A percentile compares a stretch with the other conserved stretches of the same genome.
Conservation (phyloP, 2,797 vertebrate species). For the Tapera naevia region DNA sequence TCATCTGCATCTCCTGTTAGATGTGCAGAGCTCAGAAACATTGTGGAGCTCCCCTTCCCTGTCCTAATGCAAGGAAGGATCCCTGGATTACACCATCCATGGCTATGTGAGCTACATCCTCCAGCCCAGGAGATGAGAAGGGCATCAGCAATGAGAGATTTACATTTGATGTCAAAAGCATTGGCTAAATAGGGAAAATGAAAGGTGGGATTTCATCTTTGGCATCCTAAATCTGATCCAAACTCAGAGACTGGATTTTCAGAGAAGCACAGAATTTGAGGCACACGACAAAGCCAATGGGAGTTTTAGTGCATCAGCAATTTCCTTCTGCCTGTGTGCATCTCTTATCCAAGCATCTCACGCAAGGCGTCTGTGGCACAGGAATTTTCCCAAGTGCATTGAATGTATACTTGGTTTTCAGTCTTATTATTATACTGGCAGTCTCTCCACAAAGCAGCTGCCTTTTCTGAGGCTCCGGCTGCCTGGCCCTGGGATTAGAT, state of each 20-base stretch:
- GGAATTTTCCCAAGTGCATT: not conserved
- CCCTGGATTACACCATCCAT: not conserved
- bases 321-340: not conserved
- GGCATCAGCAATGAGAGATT: not conserved
- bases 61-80: not conserved
- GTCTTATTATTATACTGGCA: not conserved
- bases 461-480: not conserved
- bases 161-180: not conserved
- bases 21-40: not conserved
- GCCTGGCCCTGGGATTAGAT: not conserved
- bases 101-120: not conserved
- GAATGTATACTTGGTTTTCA: not conserved
- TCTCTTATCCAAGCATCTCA: not conserved
- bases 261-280: not conserved
- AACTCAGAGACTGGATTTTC: not conserved
- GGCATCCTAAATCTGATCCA: not conserved
- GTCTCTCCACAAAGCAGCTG: not conserved
- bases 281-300: accelerated
- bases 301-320: not conserved
- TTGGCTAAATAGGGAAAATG: not conserved
- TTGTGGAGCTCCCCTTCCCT: not conserved
- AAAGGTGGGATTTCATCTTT: not conserved
- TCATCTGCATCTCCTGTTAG: not conserved
- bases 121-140: not conserved
- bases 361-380: accelerated